Base-by-base conservation (phyloP, 2,113 vertebrate species). In the Herpetotheres cachinnans region DNA sequence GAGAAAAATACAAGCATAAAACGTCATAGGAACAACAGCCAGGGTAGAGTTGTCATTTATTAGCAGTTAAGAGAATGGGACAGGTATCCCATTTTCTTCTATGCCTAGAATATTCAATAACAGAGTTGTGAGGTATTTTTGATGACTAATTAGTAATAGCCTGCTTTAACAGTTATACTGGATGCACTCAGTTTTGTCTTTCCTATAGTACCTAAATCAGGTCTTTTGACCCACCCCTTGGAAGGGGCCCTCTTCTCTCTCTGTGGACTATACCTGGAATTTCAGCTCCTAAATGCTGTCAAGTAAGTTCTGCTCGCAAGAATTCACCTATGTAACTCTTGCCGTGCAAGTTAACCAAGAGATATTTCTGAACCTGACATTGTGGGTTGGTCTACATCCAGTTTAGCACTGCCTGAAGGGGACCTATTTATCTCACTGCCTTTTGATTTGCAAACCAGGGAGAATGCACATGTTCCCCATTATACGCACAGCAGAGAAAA, bases 291-390 rank as follows among this genome's bases (percentile, higher is more conserved):
- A 22, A 56, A 44, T 1, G 2, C 38, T 36, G 20, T 32, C 9
- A 27, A 55, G 14, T 36, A 27, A 55, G 14, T 36, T 49, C 82
- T 13, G 2, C 34, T n/a, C 69, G 58, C 22, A 58, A 70, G 42
- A 66, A 55, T 5, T 42, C 8, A 46, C 12, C 2, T 5, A 19
- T 0, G 0, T 9, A 44, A 62, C 8, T 82, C 27, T 16, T 67
- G n/a, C 61, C 25, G 44, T 3, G 49, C 40, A 63, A 49, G 50
- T n/a, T 50, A 67, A 71, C 32, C 46, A 29, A 38, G 36, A 58
- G 22, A 4, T 6, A 50, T 24, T 65, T 85, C 56, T 56, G 46
- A 71, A 77, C 15, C 26, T 26, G n/a, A 67, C 12, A 7, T 0
- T 3, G 36, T 13, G 47, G 47, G 36, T 2, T 82, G 65, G 86